A percentile compares a stretch with the other conserved stretches of the same genome.
Evolutionary conservation across 1,140 invertebrate species (phyloP).

Genomic region (Pachypeltis micranthus): DNA sequence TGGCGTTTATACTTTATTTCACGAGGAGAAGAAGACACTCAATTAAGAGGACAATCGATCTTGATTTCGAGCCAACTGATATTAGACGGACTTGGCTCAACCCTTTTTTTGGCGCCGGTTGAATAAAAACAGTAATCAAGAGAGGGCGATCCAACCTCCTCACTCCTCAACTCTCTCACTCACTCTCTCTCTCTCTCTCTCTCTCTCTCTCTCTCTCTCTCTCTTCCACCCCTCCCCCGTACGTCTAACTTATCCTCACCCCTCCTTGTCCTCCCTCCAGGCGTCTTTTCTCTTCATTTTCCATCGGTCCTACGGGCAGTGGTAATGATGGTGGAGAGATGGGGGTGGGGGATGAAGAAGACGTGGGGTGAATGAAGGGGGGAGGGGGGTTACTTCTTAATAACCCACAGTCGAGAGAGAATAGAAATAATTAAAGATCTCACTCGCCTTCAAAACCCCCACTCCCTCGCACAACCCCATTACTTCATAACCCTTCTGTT

Average conservation of each 20-base stretch:
- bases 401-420: conserved; percentile 7
- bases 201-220: neutral
- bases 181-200: neutral
- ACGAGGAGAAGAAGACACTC: conserved; percentile 2
- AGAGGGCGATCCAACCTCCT: neutral
- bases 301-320: neutral
- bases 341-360: neutral
- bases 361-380: neutral
- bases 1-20: too few species aligned
- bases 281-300: conserved; percentile 4
- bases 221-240: neutral
- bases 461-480: neutral
- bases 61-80: conserved; percentile 9
- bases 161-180: neutral
- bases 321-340: neutral
- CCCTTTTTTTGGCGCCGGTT: conserved; percentile 17
- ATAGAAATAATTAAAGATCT: conserved; percentile 10
- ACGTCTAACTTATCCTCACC: too few species aligned
- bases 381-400: conserved; percentile 1
- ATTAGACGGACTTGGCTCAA: conserved; percentile 14
- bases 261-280: too few species aligned
- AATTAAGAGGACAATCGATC: conserved; percentile 9
- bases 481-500: too few species aligned
- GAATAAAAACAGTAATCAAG: conserved; percentile 20
- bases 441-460: neutral